Evolutionary conservation across 2,797 vertebrate genomes (phyloP).

Genomic region (Anguilla marmorata): DNA sequence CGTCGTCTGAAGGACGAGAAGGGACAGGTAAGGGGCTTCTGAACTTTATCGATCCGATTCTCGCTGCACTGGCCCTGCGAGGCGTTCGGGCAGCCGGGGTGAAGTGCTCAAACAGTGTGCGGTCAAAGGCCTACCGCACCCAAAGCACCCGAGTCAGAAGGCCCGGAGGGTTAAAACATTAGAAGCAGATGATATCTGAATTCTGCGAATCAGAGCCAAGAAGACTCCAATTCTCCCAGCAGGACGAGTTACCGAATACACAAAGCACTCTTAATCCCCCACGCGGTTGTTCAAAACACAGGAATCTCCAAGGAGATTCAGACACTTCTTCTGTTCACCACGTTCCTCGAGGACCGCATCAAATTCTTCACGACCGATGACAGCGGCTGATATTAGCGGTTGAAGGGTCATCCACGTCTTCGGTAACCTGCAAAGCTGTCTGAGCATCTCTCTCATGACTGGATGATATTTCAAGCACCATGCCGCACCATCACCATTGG

Average conservation of each 20-base stretch:
- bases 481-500: neutral
- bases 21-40: neutral
- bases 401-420: neutral
- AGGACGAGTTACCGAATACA: neutral
- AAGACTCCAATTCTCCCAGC: neutral
- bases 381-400: neutral
- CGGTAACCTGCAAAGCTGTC: neutral
- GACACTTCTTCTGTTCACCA: neutral
- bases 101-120: no score
- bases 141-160: neutral
- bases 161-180: no score
- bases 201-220: neutral
- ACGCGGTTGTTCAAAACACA: neutral
- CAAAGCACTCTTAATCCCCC: neutral
- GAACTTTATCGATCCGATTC: neutral
- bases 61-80: neutral
- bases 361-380: neutral
- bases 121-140: neutral
- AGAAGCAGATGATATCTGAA: conserved; percentile 21
- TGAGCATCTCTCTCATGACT: neutral
- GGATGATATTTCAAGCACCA: neutral
- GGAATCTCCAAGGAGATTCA: neutral
- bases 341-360: neutral
- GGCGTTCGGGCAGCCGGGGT: neutral
- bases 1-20: neutral